These are phyloP conservation scores for Tetragonisca angustula DNA, from an alignment of 2,888 invertebrate genomes.

Conservation along the genomic window DNA sequence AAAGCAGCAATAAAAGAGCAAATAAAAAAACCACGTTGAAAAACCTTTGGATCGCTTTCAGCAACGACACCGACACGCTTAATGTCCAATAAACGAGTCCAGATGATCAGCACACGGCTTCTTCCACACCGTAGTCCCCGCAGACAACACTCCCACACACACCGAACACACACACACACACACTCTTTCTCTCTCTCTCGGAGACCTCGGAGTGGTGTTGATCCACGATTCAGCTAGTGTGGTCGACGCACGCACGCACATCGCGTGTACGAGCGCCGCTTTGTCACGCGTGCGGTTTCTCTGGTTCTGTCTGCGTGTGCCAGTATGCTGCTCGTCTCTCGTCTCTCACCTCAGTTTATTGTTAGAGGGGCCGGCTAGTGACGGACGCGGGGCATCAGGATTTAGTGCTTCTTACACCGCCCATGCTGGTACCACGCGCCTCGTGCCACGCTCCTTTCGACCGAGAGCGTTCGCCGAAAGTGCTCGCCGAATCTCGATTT, in stretches of 20 bases:
- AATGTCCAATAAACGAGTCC: slow-evolving; percentile 49
- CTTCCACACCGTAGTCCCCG: slow-evolving; percentile 19
- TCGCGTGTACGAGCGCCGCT: slow-evolving; percentile 36
- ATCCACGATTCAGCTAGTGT: slow-evolving; percentile 52
- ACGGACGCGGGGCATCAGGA: slow-evolving; percentile 71
- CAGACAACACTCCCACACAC: slow-evolving; percentile 42
- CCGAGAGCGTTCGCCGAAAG: neutral
- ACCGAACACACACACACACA: slow-evolving; percentile 11
- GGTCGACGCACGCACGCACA: slow-evolving; percentile 49
- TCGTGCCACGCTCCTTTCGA: slow-evolving; percentile 27
- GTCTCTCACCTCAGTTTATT: slow-evolving; percentile 77
- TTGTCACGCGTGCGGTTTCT: slow-evolving; percentile 64
- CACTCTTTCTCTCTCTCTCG: neutral
- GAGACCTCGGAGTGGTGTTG: slow-evolving; percentile 55
- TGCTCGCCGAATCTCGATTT: too few species aligned
- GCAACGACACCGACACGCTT: slow-evolving; percentile 31
- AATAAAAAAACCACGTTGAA: slow-evolving; percentile 3
- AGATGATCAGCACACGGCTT: slow-evolving; percentile 54
- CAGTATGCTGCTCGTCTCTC: slow-evolving; percentile 49
- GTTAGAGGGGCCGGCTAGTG: slow-evolving; percentile 75
- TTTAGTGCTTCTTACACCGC: slow-evolving; percentile 76
- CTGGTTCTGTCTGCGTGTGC: slow-evolving; percentile 54
- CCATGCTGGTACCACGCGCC: slow-evolving; percentile 72
- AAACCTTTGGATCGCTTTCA: slow-evolving; percentile 30
- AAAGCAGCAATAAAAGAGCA: neutral